phyloP scores from a whole-genome alignment of 35 echinoderm and acorn worm species.

The Strongylocentrotus purpuratus region DNA sequence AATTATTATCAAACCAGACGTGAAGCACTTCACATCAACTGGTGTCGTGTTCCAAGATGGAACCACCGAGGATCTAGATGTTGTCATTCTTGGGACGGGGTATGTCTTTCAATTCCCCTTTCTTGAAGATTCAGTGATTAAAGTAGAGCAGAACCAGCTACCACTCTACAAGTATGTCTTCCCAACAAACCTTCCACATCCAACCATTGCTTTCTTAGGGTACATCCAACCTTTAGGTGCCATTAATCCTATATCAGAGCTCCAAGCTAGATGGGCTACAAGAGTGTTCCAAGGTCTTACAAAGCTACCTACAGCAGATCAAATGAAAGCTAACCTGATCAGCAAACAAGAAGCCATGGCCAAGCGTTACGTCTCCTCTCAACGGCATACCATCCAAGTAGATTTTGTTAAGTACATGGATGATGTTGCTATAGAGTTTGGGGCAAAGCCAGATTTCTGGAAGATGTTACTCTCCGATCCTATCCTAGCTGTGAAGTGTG shows the following conservation, averaged over 20 bases:
- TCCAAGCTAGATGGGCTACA: slow-evolving; percentile 85
- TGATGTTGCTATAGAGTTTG: slow-evolving; percentile 73
- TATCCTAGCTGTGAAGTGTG: slow-evolving; percentile 57
- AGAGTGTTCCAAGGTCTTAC: slow-evolving; percentile 72
- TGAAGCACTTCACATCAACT: slow-evolving; percentile 73
- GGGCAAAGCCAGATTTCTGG: slow-evolving; percentile 76
- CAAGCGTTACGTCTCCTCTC: slow-evolving; percentile 70
- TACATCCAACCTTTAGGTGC: slow-evolving; percentile 78
- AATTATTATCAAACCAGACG: slow-evolving; percentile 76
- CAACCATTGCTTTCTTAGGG: slow-evolving; percentile 79
- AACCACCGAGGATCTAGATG: slow-evolving; percentile 82
- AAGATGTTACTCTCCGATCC: slow-evolving; percentile 72
- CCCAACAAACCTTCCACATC: slow-evolving; percentile 53
- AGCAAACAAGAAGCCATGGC: slow-evolving; percentile 62
- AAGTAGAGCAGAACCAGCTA: slow-evolving; percentile 70
- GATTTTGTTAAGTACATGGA: slow-evolving; percentile 88
- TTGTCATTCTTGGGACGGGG: slow-evolving; percentile 80
- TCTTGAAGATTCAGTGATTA: slow-evolving; percentile 58
- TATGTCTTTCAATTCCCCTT: slow-evolving; percentile 87
- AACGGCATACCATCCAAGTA: slow-evolving; percentile 89
- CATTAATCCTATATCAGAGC: slow-evolving; percentile 85
- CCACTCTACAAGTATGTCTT: slow-evolving; percentile 90
- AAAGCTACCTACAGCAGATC: slow-evolving; percentile 51
- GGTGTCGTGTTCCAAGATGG: slow-evolving; percentile 86
- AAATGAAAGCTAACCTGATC: slow-evolving; percentile 66